Percentiles rank a stretch among this genome's conserved stretches.
Evolutionary conservation across 2,797 vertebrate species (phyloP).

Genomic region (Tympanoctomys barrerae): DNA sequence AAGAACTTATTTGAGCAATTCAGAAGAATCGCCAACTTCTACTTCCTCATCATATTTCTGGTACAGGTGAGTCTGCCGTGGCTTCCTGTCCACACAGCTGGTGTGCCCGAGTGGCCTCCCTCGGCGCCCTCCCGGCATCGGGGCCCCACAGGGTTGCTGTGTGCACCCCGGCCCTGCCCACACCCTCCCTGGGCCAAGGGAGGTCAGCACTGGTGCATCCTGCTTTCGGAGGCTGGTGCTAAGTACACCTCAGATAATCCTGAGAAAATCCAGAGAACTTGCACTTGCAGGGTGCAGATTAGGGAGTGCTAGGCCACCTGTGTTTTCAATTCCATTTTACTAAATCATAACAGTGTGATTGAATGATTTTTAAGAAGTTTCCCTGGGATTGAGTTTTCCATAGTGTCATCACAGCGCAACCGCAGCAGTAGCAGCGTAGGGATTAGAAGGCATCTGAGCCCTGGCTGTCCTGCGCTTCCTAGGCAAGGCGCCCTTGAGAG

Average conservation of each 20-base stretch:
- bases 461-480: fast-evolving
- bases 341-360: neutral
- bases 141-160: fast-evolving
- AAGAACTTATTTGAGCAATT: conserved; percentile 99
- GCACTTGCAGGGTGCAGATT: fast-evolving
- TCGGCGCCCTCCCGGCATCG: neutral
- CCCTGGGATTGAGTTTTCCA: neutral
- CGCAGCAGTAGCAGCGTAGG: neutral
- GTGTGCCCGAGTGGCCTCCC: fast-evolving
- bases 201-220: neutral
- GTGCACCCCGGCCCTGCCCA: neutral
- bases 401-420: neutral
- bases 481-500: neutral
- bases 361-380: neutral
- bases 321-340: neutral
- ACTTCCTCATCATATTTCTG: conserved; percentile 99
- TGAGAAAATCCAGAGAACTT: neutral
- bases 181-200: neutral
- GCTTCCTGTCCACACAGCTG: no score
- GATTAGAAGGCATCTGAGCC: fast-evolving
- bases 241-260: neutral
- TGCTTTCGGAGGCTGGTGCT: neutral
- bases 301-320: fast-evolving
- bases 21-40: conserved; percentile 99
- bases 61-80: conserved; percentile 93